These are phyloP conservation scores for Elachura formosa DNA, from an alignment of 2,113 vertebrate species.

Conservation along the genomic window DNA sequence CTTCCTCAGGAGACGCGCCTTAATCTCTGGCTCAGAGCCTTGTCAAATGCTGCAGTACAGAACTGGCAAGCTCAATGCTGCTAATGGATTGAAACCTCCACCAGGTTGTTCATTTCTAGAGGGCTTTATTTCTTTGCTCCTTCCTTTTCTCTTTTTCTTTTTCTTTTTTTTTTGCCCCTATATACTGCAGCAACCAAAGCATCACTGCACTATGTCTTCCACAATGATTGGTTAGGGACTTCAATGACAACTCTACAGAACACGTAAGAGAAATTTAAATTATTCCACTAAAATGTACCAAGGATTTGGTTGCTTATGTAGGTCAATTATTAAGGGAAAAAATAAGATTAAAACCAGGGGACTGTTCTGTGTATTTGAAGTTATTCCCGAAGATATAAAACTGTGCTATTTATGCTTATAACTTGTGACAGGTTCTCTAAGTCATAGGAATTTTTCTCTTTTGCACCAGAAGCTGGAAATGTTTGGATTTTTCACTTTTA, in stretches of 20 bases:
- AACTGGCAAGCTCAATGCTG: constrained; percentile 44
- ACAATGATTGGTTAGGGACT: not conserved
- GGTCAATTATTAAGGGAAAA: constrained; percentile 36
- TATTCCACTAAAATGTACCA: not conserved
- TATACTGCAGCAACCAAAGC: not conserved
- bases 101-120: constrained; percentile 56
- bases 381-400: constrained; percentile 8
- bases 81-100: constrained; percentile 64
- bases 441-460: not conserved
- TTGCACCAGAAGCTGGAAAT: not conserved
- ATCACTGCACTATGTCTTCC: not conserved
- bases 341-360: constrained; percentile 35
- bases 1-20: constrained; percentile 33
- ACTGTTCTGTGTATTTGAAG: not conserved
- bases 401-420: constrained; percentile 16
- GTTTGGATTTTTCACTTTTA: not conserved
- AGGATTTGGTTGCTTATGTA: constrained; percentile 17
- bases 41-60: constrained; percentile 48
- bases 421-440: constrained; percentile 24
- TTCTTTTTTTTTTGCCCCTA: not conserved
- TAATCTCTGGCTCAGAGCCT: constrained; percentile 53
- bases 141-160: not conserved
- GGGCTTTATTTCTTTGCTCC: not conserved
- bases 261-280: constrained; percentile 32
- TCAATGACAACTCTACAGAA: not conserved